Percentiles rank a stretch among this genome's conserved stretches.
These are phyloP conservation scores for Gobio gobio DNA, from an alignment of 2,113 vertebrate species.

Conservation along the genomic window DNA sequence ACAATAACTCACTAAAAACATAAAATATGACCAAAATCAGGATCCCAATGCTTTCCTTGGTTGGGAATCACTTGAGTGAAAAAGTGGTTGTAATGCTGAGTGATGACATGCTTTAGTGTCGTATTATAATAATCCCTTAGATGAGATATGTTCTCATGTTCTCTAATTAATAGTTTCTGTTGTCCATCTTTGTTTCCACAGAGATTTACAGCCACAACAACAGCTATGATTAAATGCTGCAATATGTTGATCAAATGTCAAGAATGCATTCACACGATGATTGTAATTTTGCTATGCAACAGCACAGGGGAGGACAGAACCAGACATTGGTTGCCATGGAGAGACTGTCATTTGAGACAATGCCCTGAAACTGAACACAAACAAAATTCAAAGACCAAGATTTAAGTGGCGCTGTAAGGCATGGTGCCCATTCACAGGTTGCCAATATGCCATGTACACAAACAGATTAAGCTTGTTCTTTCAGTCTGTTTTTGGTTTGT, in stretches of 20 bases:
- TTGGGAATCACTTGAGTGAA: not conserved
- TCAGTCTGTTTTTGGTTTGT: not conserved
- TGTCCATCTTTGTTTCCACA: constrained; percentile 13
- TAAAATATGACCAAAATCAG: not conserved
- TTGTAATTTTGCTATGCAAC: constrained; percentile 22
- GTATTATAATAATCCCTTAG: not conserved
- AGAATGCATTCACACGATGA: not conserved
- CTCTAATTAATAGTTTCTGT: constrained; percentile 20
- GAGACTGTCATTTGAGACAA: constrained; percentile 28
- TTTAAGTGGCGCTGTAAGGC: not conserved
- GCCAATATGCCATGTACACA: not conserved
- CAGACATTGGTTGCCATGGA: constrained; percentile 34
- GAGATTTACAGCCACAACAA: constrained; percentile 25
- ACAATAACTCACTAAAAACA: not conserved
- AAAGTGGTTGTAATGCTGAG: not conserved
- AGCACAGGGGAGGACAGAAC: not conserved
- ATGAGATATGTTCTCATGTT: not conserved
- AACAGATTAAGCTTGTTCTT: constrained; percentile 17
- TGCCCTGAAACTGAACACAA: constrained; percentile 19
- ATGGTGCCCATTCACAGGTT: not conserved
- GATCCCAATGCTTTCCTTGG: not conserved
- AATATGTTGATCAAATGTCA: constrained; percentile 48
- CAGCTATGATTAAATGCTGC: constrained; percentile 25
- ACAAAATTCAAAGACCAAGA: constrained; percentile 6
- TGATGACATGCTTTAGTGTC: constrained; percentile 6